These are phyloP conservation scores for Halcyon leucocephala DNA, from an alignment of 2,797 vertebrate species.

Conservation along the genomic window DNA sequence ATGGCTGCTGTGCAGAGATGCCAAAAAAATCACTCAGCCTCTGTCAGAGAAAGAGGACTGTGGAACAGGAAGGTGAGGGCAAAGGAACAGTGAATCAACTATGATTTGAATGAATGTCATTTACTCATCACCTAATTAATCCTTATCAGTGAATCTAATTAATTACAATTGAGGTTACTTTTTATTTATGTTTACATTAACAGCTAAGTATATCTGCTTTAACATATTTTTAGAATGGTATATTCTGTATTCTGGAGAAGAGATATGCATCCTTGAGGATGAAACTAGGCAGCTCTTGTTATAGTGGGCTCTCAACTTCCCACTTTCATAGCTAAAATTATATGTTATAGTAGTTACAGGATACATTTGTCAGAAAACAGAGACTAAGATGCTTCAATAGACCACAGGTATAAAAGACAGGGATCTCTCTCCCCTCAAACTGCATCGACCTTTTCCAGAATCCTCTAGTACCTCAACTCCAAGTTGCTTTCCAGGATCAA, in stretches of 20 bases:
- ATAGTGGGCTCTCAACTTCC: background rate
- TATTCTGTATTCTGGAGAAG: background rate
- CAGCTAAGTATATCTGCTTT: constrained; percentile 11
- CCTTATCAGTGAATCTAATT: constrained; percentile 39
- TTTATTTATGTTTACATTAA: constrained; percentile 52
- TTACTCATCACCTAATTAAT: constrained; percentile 34
- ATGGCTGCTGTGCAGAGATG: background rate
- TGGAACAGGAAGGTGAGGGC: background rate
- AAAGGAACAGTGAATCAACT: background rate
- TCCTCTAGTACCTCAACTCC: background rate
- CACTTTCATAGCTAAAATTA: constrained; percentile 1
- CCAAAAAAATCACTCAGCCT: too few species aligned
- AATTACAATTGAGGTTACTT: constrained; percentile 10
- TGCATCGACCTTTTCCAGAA: background rate
- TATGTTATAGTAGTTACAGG: background rate
- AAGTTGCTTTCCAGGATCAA: background rate
- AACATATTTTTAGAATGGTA: constrained; percentile 40
- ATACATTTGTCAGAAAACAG: background rate
- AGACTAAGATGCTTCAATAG: background rate
- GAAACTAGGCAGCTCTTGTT: constrained; percentile 26
- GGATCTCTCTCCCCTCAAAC: background rate
- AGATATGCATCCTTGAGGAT: background rate
- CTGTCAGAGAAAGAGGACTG: background rate
- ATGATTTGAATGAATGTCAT: constrained; percentile 21
- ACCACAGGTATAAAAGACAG: background rate